Percentiles rank a stretch among this genome's conserved stretches.
Evolutionary conservation across 1,140 invertebrate genomes (phyloP).

Genomic region (Triops longicaudatus): DNA sequence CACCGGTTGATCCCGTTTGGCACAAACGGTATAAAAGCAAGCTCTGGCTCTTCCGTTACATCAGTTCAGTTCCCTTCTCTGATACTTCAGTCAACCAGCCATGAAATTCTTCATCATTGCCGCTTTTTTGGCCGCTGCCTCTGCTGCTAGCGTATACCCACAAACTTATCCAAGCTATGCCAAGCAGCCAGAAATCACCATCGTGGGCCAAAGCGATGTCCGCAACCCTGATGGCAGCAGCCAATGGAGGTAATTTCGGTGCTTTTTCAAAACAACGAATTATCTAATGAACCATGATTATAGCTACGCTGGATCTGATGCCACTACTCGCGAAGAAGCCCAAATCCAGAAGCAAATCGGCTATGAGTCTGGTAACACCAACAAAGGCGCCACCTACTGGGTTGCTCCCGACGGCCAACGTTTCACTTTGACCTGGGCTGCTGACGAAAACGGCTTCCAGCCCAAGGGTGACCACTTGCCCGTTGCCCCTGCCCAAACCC

Average conservation of each 20-base stretch:
- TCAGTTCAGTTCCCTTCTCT: no score
- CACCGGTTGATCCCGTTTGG: no score
- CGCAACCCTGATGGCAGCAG: neutral
- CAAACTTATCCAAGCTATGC: neutral
- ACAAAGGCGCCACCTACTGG: conserved; percentile 38
- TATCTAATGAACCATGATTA: neutral
- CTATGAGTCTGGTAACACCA: conserved; percentile 40
- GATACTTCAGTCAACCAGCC: no score
- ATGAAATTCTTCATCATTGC: conserved; percentile 17
- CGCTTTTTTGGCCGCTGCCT: conserved; percentile 17
- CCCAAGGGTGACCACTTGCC: conserved; percentile 35
- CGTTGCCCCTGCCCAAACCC: conserved; percentile 26
- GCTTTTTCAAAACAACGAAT: neutral
- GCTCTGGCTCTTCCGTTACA: no score
- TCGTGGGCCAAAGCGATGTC: neutral
- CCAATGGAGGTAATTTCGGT: neutral
- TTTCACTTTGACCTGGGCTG: conserved; percentile 31
- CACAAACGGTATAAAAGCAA: no score
- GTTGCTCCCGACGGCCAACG: conserved; percentile 31
- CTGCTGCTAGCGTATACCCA: neutral
- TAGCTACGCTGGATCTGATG: conserved; percentile 26
- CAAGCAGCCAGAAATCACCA: neutral
- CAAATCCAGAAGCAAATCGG: conserved; percentile 34
- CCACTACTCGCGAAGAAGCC: conserved; percentile 24
- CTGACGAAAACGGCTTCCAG: conserved; percentile 36